Evolutionary conservation across 2,113 vertebrate species (phyloP).

Genomic region (Seriola rivoliana): DNA sequence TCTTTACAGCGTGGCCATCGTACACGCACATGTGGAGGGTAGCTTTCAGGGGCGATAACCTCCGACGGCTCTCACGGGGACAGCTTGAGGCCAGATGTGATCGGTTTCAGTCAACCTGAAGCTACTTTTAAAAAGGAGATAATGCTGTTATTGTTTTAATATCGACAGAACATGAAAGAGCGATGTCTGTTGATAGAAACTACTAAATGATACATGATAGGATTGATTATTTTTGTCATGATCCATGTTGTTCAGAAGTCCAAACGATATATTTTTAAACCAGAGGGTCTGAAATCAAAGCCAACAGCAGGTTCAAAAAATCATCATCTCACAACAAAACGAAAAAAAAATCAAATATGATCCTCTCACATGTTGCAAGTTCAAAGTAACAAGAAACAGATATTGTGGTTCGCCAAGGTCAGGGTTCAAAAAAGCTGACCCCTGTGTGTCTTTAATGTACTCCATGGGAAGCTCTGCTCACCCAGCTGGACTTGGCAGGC

Average conservation of each 20-base stretch:
- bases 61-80: slow-evolving; percentile 49
- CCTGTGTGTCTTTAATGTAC: slow-evolving; percentile 62
- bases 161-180: not conserved
- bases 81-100: slow-evolving; percentile 67
- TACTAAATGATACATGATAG: not conserved
- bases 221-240: not conserved
- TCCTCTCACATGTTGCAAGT: slow-evolving; percentile 17
- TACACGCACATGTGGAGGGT: slow-evolving; percentile 55
- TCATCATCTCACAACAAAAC: slow-evolving; percentile 11
- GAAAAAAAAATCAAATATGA: not conserved
- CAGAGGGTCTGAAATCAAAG: slow-evolving; percentile 32
- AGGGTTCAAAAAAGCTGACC: slow-evolving; percentile 62
- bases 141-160: slow-evolving; percentile 32
- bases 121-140: slow-evolving; percentile 17
- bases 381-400: slow-evolving; percentile 65
- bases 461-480: slow-evolving; percentile 54
- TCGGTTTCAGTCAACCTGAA: slow-evolving; percentile 19
- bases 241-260: not conserved
- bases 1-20: slow-evolving; percentile 36
- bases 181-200: not conserved
- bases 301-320: slow-evolving; percentile 32
- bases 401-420: slow-evolving; percentile 49
- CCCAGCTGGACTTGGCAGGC: slow-evolving; percentile 53
- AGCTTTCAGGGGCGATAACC: slow-evolving; percentile 65
- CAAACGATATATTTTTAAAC: not conserved